These are phyloP conservation scores for Coenobita brevimanus DNA, from an alignment of 1,140 invertebrate genomes.

Conservation along the genomic window DNA sequence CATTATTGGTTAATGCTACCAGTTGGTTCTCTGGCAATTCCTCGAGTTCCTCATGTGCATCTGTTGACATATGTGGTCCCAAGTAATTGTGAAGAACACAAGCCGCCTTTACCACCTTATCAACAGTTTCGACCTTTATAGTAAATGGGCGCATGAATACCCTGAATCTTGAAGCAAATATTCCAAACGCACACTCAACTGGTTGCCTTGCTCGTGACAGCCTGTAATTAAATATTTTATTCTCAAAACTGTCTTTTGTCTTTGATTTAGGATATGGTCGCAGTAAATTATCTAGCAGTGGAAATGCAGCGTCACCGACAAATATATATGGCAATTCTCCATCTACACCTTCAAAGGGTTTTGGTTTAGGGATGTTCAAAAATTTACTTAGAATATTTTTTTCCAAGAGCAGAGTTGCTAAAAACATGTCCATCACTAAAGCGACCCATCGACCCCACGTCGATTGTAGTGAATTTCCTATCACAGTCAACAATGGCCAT, in stretches of 20 bases:
- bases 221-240: constrained; percentile 35
- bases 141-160: constrained; percentile 33
- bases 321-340: too few species aligned
- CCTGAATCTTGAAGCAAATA: constrained; percentile 30
- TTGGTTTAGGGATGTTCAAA: too few species aligned
- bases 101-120: constrained; percentile 40
- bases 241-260: background rate
- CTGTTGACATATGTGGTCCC: too few species aligned
- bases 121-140: constrained; percentile 21
- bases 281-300: constrained; percentile 25
- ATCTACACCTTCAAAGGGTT: too few species aligned
- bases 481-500: constrained; percentile 27
- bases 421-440: constrained; percentile 21
- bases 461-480: constrained; percentile 14
- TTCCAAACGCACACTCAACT: constrained; percentile 36
- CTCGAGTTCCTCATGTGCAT: background rate
- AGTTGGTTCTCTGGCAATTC: background rate
- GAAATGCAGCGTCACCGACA: too few species aligned
- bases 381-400: constrained; percentile 7
- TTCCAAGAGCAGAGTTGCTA: constrained; percentile 23
- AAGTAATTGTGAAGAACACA: constrained; percentile 37
- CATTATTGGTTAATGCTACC: constrained; percentile 13
- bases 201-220: constrained; percentile 33
- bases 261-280: constrained; percentile 21
- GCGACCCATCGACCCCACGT: too few species aligned